Conservation (phyloP, 2,888 invertebrate species). For the Campopleginae sp. region DNA sequence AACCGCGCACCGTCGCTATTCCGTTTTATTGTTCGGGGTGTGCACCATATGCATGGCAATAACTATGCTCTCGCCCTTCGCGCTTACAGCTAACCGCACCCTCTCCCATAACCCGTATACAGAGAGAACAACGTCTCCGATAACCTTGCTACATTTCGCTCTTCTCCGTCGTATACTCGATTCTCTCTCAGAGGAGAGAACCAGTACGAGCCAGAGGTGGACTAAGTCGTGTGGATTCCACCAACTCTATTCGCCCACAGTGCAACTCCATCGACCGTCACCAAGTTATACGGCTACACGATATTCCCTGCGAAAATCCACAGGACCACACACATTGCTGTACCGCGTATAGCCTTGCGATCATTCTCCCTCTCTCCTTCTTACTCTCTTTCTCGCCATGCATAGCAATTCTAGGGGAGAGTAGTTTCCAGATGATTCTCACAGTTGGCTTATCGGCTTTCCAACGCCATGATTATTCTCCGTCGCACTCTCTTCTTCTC, state of each 20-base stretch:
- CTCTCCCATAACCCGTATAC: constrained; percentile 29
- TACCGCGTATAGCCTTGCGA: constrained; percentile 23
- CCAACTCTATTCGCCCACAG: constrained; percentile 46
- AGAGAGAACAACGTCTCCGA: constrained; percentile 42
- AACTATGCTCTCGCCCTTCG: constrained; percentile 76
- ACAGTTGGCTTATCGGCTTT: constrained; percentile 16
- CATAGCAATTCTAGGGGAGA: constrained; percentile 25
- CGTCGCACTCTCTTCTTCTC: constrained; percentile 1
- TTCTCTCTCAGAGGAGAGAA: constrained; percentile 39
- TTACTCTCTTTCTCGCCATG: constrained; percentile 10
- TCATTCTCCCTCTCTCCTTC: constrained; percentile 17
- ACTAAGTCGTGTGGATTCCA: constrained; percentile 45
- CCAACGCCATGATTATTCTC: constrained; percentile 5
- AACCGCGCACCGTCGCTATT: constrained; percentile 77
- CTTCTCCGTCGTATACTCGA: constrained; percentile 31
- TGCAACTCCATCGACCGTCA: constrained; percentile 61
- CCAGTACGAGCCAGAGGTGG: constrained; percentile 4
- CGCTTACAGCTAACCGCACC: constrained; percentile 71
- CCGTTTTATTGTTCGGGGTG: constrained; percentile 79
- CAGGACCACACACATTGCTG: constrained; percentile 39
- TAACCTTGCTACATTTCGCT: not conserved
- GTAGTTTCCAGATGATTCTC: constrained; percentile 46
- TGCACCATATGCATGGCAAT: constrained; percentile 81
- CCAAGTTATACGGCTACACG: constrained; percentile 54
- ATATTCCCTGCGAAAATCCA: constrained; percentile 49